Evolutionary conservation across 1,140 invertebrate species (phyloP).

Genomic region (Drosophila gunungcola): DNA sequence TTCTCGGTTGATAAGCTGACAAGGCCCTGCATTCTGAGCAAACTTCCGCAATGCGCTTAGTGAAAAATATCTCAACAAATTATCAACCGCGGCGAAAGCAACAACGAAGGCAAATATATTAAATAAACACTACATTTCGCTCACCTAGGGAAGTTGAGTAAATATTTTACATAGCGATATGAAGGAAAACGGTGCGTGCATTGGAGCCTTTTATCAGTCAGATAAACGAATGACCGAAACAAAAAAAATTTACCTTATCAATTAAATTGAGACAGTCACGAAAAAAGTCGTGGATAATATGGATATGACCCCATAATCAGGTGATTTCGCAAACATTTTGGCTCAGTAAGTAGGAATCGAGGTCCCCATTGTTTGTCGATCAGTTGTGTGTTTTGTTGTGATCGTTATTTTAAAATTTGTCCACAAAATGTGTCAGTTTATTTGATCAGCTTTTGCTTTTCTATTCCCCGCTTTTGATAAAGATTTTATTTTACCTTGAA

Average conservation of each 20-base stretch:
- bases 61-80: slow-evolving; percentile 15
- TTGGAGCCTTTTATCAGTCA: slow-evolving; percentile 59
- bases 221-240: slow-evolving; percentile 58
- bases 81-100: slow-evolving; percentile 12
- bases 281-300: background rate
- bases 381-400: slow-evolving; percentile 2
- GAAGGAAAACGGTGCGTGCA: slow-evolving; percentile 35
- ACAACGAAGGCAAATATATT: slow-evolving; percentile 17
- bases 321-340: slow-evolving; percentile 30
- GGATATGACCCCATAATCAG: slow-evolving; percentile 18
- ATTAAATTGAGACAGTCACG: slow-evolving; percentile 41
- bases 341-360: slow-evolving; percentile 12
- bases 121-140: slow-evolving; percentile 22
- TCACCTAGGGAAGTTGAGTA: slow-evolving; percentile 19
- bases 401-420: slow-evolving; percentile 27
- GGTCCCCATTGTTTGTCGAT: slow-evolving; percentile 14
- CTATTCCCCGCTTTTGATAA: background rate
- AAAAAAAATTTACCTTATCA: slow-evolving; percentile 52
- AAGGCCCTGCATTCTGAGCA: background rate
- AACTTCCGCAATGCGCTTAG: slow-evolving; percentile 30
- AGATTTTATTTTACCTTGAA: slow-evolving; percentile 4
- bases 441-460: slow-evolving; percentile 62
- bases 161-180: slow-evolving; percentile 52
- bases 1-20: background rate
- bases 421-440: slow-evolving; percentile 27